These are phyloP conservation scores for Bradypodion pumilum DNA, from an alignment of 2,797 vertebrate species.

Conservation along the genomic window DNA sequence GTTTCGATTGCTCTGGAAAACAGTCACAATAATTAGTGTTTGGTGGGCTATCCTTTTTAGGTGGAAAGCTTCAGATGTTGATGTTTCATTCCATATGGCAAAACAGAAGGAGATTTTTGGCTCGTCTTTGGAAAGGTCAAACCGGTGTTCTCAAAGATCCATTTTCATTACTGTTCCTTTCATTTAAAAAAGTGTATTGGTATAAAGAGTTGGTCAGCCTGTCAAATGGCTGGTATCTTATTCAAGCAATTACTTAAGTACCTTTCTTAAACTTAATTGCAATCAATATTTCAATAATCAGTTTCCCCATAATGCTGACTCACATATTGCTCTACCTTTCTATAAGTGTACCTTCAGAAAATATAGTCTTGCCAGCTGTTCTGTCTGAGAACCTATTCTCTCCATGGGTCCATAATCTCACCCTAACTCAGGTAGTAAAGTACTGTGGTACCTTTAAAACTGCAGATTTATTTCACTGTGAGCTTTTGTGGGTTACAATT, in stretches of 20 bases:
- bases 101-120: not conserved
- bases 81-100: not conserved
- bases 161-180: not conserved
- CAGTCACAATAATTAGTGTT: not conserved
- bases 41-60: not conserved
- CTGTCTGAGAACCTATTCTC: not conserved
- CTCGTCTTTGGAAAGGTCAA: not conserved
- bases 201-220: not conserved
- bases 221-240: not conserved
- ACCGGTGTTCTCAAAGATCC: not conserved
- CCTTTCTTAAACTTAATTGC: not conserved
- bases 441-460: too few species aligned
- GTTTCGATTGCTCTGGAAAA: not conserved
- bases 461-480: too few species aligned
- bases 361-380: not conserved
- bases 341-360: not conserved
- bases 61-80: not conserved
- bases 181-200: not conserved
- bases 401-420: too few species aligned
- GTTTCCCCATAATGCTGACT: not conserved
- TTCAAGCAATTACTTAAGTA: not conserved
- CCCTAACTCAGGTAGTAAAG: not conserved
- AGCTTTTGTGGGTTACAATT: too few species aligned
- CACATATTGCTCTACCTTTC: not conserved
- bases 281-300: slow-evolving; percentile 9